Base-by-base conservation (phyloP, 92 coral and sea anemone genomes). In the Palythoa grandis region DNA sequence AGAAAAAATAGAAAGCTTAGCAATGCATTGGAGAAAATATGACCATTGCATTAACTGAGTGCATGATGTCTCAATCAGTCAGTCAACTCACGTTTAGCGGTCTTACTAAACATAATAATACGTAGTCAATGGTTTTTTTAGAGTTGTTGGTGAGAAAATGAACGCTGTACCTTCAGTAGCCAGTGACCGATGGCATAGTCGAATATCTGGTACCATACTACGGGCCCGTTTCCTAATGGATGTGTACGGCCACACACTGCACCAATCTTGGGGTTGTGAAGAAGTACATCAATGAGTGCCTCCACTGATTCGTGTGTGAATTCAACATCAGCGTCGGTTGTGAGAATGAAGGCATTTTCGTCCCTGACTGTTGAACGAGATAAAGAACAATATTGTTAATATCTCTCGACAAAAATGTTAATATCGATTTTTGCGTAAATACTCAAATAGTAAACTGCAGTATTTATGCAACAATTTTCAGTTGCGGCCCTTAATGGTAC, bases 131-230 rank as follows among this genome's bases (percentile, higher is more conserved):
- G 35, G 0, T 29, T 29, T 29, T 29, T 29, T 29, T 29, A 43
- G 9, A 43, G 6, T 43, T 43, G 50, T 43, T 43, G 50, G 6
- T 43, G 9, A 43, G 50, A 5, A 43, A 43, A 43, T 43, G 9
- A 43, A 24, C 24, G 2, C 6, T 15, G 0, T 69, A 95, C 98
- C 98, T 95, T 95, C 90, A 94, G 98, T 69, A 95, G 88, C 98
- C 98, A 95, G 72, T 95, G 98, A 7, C 98, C 98, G 52, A 95
- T 95, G 7, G 98, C 98, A 35, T 95, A 95, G 88, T 95, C 98
- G 87, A 95, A 95, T 70, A 92, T 86, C 82, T 95, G 98, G 78
- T 95, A 95, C 98, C 98, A 95, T 11, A 95, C 98, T 5, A 95
- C 11, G 0, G 98, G 98, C 2, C 98, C 98, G 25, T 85, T 87